phyloP scores from a whole-genome alignment of 2,113 vertebrate genomes.

The Chrysochloris asiatica region DNA sequence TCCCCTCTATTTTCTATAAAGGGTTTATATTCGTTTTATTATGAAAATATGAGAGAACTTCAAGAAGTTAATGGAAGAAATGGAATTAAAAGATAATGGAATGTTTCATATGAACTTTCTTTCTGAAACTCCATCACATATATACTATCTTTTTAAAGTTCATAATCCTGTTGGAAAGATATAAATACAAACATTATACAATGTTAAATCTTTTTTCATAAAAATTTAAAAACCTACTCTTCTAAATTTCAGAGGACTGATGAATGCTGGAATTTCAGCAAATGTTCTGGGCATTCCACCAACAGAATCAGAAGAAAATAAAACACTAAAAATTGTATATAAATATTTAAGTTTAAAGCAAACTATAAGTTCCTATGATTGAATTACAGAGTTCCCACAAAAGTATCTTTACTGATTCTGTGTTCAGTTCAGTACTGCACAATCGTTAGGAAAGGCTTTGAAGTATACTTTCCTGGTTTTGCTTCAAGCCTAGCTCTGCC shows the following conservation, averaged over 20 bases:
- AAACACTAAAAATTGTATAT: slow-evolving; percentile 3
- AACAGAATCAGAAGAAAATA: slow-evolving; percentile 33
- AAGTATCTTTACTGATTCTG: not conserved
- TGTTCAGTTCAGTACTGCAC: not conserved
- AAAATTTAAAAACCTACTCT: not conserved
- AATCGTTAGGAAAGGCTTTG: not conserved
- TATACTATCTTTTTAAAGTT: too few relatives aligned
- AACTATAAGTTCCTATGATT: not conserved
- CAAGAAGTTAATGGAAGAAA: not conserved
- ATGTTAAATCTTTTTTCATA: not conserved
- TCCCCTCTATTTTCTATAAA: not conserved
- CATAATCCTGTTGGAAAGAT: not conserved
- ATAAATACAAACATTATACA: not conserved
- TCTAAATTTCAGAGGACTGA: not conserved
- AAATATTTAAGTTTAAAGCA: not conserved
- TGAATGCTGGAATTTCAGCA: not conserved
- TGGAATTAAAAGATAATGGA: too few relatives aligned
- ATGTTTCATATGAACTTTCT: too few relatives aligned
- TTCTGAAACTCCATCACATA: too few relatives aligned
- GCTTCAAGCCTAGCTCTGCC: not conserved
- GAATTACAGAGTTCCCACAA: not conserved
- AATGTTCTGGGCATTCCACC: not conserved
- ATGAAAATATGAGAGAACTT: not conserved
- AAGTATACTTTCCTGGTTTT: not conserved
- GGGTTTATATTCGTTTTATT: not conserved